A percentile compares a stretch with the other conserved stretches of the same genome.
Evolutionary conservation across 2,888 invertebrate species (phyloP).

Genomic region (Epirrhoe tristata): DNA sequence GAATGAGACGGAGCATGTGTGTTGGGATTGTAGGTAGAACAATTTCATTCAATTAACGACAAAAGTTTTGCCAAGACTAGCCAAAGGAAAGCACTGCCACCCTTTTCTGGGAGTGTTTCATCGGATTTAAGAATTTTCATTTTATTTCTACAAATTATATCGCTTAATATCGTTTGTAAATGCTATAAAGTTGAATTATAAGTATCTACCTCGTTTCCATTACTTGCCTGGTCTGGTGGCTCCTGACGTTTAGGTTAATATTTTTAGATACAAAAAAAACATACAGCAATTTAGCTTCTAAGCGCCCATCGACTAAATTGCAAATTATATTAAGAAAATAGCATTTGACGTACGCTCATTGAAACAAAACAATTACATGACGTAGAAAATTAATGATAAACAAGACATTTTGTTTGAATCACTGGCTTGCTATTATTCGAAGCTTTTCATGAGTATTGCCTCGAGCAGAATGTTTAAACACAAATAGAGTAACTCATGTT

Average conservation of each 20-base stretch:
- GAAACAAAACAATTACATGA: slow-evolving; percentile 54
- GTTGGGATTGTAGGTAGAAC: too few relatives aligned
- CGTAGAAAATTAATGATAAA: slow-evolving; percentile 58
- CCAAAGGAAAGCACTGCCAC: too few relatives aligned
- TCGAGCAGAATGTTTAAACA: not conserved
- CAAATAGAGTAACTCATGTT: not conserved
- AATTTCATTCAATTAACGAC: too few relatives aligned
- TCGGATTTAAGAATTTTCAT: too few relatives aligned
- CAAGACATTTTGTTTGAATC: slow-evolving; percentile 49
- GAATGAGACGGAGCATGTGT: too few relatives aligned
- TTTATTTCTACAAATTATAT: too few relatives aligned
- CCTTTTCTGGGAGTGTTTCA: too few relatives aligned
- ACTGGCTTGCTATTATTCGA: slow-evolving; percentile 56
- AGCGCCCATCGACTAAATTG: slow-evolving; percentile 23
- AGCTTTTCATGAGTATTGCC: not conserved
- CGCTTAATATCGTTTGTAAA: too few relatives aligned
- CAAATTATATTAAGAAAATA: slow-evolving; percentile 34
- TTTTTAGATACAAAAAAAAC: slow-evolving; percentile 29
- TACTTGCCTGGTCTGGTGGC: too few relatives aligned
- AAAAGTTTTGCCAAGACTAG: too few relatives aligned
- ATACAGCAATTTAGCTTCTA: slow-evolving; percentile 25
- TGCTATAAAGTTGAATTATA: too few relatives aligned
- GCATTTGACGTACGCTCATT: slow-evolving; percentile 44
- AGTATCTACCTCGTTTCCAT: too few relatives aligned
- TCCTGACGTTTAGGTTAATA: not conserved